phyloP scores from a whole-genome alignment of 2,113 vertebrate species.

The Orycteropus afer region DNA sequence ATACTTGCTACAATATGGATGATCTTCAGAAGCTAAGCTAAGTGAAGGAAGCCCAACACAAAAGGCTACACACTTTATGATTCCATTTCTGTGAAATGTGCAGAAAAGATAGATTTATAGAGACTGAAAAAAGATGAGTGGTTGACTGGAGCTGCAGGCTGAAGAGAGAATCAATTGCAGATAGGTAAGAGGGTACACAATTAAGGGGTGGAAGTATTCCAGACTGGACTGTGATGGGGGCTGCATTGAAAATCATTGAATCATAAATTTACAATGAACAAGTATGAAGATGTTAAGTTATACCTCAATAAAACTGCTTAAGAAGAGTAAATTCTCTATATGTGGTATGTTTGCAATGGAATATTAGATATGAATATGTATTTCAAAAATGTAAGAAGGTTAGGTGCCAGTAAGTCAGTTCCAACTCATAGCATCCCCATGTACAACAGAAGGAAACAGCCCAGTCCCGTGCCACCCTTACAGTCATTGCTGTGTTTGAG shows the following conservation, averaged over 20 bases:
- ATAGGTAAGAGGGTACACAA: no score
- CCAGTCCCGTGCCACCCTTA: no score
- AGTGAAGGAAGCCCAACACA: background rate
- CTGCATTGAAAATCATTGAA: background rate
- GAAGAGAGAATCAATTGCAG: background rate
- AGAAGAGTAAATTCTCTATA: background rate
- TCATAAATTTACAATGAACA: background rate
- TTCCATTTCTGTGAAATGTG: background rate
- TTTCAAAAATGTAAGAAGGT: background rate
- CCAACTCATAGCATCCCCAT: no score
- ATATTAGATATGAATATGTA: background rate
- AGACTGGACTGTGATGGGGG: background rate
- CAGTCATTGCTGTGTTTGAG: no score
- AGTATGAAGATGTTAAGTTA: background rate
- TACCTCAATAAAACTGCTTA: background rate
- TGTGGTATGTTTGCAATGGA: background rate
- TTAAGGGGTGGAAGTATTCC: background rate
- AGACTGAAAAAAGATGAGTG: background rate
- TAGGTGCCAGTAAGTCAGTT: no score
- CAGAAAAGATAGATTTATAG: background rate
- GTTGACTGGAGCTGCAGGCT: background rate
- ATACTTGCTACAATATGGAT: rapidly evolving
- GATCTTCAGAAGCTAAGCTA: background rate
- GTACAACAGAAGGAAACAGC: no score
- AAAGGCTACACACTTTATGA: background rate